phyloP scores from a whole-genome alignment of 2,888 invertebrate species.

The Volucella inflata region DNA sequence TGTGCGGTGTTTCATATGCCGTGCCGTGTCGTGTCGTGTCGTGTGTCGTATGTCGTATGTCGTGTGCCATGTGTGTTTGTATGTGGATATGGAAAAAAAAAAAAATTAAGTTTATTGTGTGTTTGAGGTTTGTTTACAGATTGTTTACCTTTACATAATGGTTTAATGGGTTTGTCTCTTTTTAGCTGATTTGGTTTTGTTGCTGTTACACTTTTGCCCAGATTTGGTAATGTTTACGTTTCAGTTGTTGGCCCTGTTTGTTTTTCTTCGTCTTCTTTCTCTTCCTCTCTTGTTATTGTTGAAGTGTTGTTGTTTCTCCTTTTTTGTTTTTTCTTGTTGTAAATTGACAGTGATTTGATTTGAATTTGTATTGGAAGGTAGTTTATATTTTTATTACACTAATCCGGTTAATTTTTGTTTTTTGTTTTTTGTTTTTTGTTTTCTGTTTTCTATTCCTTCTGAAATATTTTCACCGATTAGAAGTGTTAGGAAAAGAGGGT shows the following conservation, averaged over 20 bases:
- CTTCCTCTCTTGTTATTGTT: conserved; percentile 85
- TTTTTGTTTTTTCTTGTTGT: conserved; percentile 26
- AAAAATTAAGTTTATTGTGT: conserved; percentile 12
- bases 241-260: conserved; percentile 64
- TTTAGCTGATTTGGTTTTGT: conserved; percentile 61
- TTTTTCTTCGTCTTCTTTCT: conserved; percentile 79
- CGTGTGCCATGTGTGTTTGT: conserved; percentile 7
- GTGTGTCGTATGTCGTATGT: conserved; percentile 5
- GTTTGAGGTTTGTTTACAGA: conserved; percentile 72
- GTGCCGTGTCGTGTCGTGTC: conserved; percentile 6
- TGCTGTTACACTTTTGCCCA: conserved; percentile 72
- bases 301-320: conserved; percentile 85
- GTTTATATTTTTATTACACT: conserved; percentile 42
- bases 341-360: conserved; percentile 60
- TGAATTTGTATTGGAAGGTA: conserved; percentile 7
- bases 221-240: conserved; percentile 75
- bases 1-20: conserved; percentile 1
- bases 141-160: conserved; percentile 76
- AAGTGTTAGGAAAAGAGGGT: too few species aligned
- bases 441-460: not conserved
- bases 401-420: conserved; percentile 36
- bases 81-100: not conserved
- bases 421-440: not conserved
- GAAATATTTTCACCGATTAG: too few species aligned
- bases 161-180: conserved; percentile 66